These are phyloP conservation scores for Shinisaurus crocodilurus DNA, from an alignment of 2,113 vertebrate species.

Conservation along the genomic window DNA sequence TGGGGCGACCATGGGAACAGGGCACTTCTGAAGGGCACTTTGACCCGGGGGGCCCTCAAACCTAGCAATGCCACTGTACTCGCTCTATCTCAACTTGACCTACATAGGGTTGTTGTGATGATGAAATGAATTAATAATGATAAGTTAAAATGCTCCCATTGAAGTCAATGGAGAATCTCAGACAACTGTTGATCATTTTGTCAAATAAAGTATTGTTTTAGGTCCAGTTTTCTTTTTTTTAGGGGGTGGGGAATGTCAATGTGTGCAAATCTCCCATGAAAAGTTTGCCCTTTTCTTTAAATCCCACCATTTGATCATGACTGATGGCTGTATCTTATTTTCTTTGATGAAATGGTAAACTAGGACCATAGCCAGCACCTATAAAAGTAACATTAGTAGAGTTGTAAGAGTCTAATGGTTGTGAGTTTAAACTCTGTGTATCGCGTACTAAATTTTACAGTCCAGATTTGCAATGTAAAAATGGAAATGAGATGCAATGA, in stretches of 20 bases:
- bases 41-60: too few relatives aligned
- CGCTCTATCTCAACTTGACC: too few relatives aligned
- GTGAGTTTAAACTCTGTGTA: slow-evolving; percentile 56
- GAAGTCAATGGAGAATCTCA: too few relatives aligned
- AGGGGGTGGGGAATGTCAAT: neutral
- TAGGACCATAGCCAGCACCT: slow-evolving; percentile 68
- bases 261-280: slow-evolving; percentile 26
- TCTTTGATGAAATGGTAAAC: slow-evolving; percentile 68
- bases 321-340: slow-evolving; percentile 55
- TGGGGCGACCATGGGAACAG: too few relatives aligned
- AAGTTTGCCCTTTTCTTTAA: slow-evolving; percentile 54
- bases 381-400: slow-evolving; percentile 74
- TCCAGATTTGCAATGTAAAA: slow-evolving; percentile 70
- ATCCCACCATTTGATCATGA: slow-evolving; percentile 57
- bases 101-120: neutral
- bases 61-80: too few relatives aligned
- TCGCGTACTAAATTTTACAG: slow-evolving; percentile 70
- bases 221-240: slow-evolving; percentile 33
- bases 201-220: slow-evolving; percentile 16
- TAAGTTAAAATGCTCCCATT: too few relatives aligned
- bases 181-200: slow-evolving; percentile 31
- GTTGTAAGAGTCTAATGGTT: slow-evolving; percentile 69
- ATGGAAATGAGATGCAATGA: slow-evolving; percentile 69
- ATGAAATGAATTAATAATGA: too few relatives aligned
- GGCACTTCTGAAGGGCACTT: too few relatives aligned